Conservation (phyloP, 2,888 invertebrate genomes). For the Cephus runcator region DNA sequence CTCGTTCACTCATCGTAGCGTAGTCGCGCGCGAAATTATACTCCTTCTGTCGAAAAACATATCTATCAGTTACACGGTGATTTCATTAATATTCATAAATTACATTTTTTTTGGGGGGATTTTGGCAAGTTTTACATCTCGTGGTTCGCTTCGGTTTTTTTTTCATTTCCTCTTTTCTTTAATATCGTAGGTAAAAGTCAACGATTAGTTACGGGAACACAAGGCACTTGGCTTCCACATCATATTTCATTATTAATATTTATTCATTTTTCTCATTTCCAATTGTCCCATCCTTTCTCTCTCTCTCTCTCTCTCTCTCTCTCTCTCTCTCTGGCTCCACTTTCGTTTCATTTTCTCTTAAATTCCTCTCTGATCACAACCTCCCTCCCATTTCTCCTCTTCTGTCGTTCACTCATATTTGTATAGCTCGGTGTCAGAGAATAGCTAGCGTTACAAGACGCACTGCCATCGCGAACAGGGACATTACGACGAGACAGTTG, state of each 20-base stretch:
- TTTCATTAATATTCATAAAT: neutral
- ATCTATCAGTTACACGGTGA: neutral
- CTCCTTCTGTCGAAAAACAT: neutral
- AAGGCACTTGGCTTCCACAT: constrained; percentile 65
- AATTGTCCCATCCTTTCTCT: neutral
- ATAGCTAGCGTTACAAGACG: constrained; percentile 33
- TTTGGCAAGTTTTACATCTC: neutral
- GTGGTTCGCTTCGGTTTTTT: constrained; percentile 21
- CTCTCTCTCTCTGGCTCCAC: neutral
- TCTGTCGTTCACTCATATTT: constrained; percentile 31
- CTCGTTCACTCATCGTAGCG: neutral
- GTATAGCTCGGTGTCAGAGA: constrained; percentile 54
- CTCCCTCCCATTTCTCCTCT: constrained; percentile 1
- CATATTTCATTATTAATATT: constrained; percentile 45
- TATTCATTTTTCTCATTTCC: constrained; percentile 27
- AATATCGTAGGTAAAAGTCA: constrained; percentile 61
- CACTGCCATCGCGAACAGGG: constrained; percentile 26
- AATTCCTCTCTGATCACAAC: neutral
- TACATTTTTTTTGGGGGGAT: neutral
- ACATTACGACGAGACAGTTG: constrained; percentile 20
- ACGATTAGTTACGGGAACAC: constrained; percentile 65
- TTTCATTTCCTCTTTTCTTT: constrained; percentile 31
- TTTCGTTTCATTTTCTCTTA: neutral
- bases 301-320: neutral
- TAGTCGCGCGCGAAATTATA: neutral